A percentile compares a stretch with the other conserved stretches of the same genome.
Conservation (phyloP, 2,113 vertebrate species). For the Hypanus sabinus region DNA sequence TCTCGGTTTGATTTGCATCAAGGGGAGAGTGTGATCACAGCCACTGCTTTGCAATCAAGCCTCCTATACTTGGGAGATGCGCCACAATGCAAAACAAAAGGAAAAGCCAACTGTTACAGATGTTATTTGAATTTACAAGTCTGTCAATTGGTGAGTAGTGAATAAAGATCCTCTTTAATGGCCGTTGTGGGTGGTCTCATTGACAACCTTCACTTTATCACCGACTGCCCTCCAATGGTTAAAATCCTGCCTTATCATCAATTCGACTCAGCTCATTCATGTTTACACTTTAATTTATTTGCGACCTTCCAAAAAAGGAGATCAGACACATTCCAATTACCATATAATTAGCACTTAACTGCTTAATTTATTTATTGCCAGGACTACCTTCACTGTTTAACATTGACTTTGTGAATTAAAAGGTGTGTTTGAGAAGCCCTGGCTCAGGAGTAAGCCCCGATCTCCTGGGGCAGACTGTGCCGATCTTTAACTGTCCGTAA, state of each 20-base stretch:
- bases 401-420: constrained; percentile 34
- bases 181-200: constrained; percentile 17
- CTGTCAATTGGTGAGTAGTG: neutral
- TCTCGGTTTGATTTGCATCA: no score
- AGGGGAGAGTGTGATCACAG: no score
- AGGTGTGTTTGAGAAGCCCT: neutral
- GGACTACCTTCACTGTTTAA: neutral
- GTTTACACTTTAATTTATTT: constrained; percentile 28
- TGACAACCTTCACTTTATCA: neutral
- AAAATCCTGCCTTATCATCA: constrained; percentile 9
- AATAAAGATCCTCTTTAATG: neutral
- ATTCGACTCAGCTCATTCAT: neutral
- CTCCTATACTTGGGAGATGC: no score
- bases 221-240: neutral
- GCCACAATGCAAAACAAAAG: neutral
- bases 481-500: constrained; percentile 34
- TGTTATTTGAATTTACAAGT: constrained; percentile 8
- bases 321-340: constrained; percentile 30
- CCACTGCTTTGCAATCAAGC: no score
- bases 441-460: neutral
- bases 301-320: constrained; percentile 10
- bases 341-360: constrained; percentile 31
- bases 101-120: neutral
- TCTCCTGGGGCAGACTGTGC: constrained; percentile 9
- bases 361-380: constrained; percentile 36